Conservation (phyloP, 2,797 vertebrate genomes). For the Hypotaenidia okinawae region DNA sequence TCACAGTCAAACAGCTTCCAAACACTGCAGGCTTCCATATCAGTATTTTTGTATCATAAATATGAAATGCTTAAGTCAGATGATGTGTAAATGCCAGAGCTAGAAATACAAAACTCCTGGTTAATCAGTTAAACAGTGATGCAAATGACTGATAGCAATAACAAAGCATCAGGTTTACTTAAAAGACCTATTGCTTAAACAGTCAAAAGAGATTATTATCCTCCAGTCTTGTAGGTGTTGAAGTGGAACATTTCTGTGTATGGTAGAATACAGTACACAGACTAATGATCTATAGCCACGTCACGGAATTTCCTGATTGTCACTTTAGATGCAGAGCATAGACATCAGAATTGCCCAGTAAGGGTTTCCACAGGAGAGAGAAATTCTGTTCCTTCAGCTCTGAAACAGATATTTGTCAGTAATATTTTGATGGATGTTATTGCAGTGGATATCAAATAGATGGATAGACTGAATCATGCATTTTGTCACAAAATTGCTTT, state of each 20-base stretch:
- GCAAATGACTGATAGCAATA: neutral
- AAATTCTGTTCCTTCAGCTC: neutral
- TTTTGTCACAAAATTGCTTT: neutral
- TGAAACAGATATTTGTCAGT: neutral
- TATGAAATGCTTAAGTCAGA: neutral
- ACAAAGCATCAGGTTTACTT: neutral
- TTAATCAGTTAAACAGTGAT: neutral
- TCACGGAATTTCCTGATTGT: neutral
- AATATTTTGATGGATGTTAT: neutral
- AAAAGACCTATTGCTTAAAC: neutral
- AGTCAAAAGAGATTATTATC: neutral
- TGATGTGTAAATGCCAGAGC: accelerated
- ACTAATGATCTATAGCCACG: neutral
- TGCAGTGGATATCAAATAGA: neutral
- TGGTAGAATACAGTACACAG: neutral
- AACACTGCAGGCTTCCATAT: neutral
- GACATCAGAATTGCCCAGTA: neutral
- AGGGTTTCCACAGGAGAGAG: neutral
- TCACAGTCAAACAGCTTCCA: neutral
- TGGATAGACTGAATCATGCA: neutral
- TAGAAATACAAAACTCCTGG: neutral
- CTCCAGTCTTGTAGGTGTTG: no score
- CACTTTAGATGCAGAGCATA: neutral
- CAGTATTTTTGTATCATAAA: neutral
- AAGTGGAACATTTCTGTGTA: neutral